Base-by-base conservation (phyloP, 2,113 vertebrate genomes). In the Bungarus multicinctus region DNA sequence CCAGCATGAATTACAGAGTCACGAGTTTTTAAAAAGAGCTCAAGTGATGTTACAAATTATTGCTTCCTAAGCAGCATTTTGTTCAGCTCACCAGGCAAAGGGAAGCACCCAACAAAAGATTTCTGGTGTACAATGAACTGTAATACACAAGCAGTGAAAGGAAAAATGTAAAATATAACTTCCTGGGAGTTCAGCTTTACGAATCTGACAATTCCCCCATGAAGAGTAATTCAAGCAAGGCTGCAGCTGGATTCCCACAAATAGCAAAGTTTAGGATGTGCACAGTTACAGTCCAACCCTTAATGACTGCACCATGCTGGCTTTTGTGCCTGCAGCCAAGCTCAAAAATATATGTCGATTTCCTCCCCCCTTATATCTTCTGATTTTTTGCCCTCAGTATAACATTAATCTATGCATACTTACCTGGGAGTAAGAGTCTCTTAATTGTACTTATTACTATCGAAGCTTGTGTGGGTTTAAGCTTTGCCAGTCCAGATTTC, bases 101-200 rank as follows among this genome's bases (percentile, higher is more conserved):
- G 30, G 60, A 30, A 43, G 52, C 50, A 5, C 12, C 43, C 34
- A 10, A 89, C 47, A 39, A 88, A 92, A 69, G 85, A 54, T 18
- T 43, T 9, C 23, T 60, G 39, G 22, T 47, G 11, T 50, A 27
- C 47, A 25, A 53, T 53, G 50, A 53, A 74, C 47, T 43, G 30
- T 64, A 74, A 45, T 39, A 23, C 57, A 18, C 23, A 23, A 60
- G 27, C 69, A 20, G 23, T 4, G 25, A 88, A 92, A 55, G 50
- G 20, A 50, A 50, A 81, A 74, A 81, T 74, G 50, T 45, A 92
- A 89, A 60, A 45, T 88, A 55, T 89, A 89, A 92, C 50, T 92
- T 89, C 50, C 87, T 92, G 87, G 87, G 91, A 39, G 47, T 88
- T 54, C 50, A 27, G 87, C 53, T 54, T 45, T 87, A 89, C 55